phyloP scores from a whole-genome alignment of 2,797 vertebrate genomes.

The Hyperoplus lanceolatus region DNA sequence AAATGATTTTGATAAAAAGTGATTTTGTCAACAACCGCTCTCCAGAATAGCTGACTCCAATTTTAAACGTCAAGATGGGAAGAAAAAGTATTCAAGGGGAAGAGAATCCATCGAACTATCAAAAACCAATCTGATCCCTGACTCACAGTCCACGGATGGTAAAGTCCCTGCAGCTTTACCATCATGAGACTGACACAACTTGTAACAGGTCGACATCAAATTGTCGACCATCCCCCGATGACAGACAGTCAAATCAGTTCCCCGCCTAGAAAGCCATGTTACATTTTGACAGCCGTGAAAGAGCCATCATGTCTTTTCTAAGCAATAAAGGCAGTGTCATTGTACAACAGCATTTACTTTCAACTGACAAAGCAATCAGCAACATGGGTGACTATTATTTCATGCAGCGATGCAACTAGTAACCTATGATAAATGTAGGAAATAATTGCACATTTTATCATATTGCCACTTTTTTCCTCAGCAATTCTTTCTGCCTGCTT shows the following conservation, averaged over 20 bases:
- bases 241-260: constrained; percentile 36
- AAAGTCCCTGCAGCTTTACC: constrained; percentile 27
- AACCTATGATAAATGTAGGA: neutral
- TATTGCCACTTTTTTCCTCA: neutral
- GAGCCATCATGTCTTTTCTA: neutral
- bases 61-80: no score
- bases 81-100: no score
- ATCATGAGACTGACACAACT: constrained; percentile 2
- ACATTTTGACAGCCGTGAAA: constrained; percentile 15
- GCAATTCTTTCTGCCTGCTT: neutral
- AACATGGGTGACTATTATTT: neutral
- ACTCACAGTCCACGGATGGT: constrained; percentile 24
- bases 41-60: no score
- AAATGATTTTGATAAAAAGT: no score
- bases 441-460: neutral
- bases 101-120: no score
- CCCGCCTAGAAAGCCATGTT: constrained; percentile 23
- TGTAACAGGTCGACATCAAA: constrained; percentile 13
- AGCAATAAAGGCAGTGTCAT: neutral
- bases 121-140: neutral
- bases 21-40: no score
- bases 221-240: neutral
- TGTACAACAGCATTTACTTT: neutral
- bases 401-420: neutral
- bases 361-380: neutral